Percentiles rank a stretch among this genome's conserved stretches.
Conservation (phyloP, 2,797 vertebrate genomes). For the Hoplostethus atlanticus region DNA sequence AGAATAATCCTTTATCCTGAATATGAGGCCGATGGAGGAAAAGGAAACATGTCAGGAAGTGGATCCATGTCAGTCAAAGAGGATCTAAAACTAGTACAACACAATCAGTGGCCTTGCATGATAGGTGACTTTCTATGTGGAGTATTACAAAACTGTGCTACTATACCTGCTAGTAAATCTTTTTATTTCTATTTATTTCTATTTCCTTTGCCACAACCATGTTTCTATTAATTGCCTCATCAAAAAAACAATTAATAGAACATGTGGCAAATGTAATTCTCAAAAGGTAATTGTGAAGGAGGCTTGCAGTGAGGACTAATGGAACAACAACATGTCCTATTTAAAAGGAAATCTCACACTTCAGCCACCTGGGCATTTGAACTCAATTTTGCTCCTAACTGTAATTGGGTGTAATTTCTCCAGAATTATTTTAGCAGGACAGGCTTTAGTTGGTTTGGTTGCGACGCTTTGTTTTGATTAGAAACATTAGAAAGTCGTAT, state of each 20-base stretch:
- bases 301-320: neutral
- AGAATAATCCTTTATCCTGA: no score
- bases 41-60: neutral
- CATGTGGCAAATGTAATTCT: constrained; percentile 3
- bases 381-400: neutral
- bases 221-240: no score
- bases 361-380: constrained; percentile 1
- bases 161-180: no score
- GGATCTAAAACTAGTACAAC: no score
- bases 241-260: neutral
- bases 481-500: constrained; percentile 21
- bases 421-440: neutral
- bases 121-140: no score
- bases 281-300: neutral
- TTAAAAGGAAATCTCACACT: neutral
- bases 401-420: neutral
- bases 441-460: neutral
- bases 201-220: no score
- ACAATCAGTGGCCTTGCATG: no score
- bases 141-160: no score
- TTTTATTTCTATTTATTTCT: no score
- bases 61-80: no score
- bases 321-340: neutral
- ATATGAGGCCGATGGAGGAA: neutral
- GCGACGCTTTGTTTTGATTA: constrained; percentile 29